These are phyloP conservation scores for Oncorhynchus gorbuscha DNA, from an alignment of 2,113 vertebrate genomes.

Conservation along the genomic window DNA sequence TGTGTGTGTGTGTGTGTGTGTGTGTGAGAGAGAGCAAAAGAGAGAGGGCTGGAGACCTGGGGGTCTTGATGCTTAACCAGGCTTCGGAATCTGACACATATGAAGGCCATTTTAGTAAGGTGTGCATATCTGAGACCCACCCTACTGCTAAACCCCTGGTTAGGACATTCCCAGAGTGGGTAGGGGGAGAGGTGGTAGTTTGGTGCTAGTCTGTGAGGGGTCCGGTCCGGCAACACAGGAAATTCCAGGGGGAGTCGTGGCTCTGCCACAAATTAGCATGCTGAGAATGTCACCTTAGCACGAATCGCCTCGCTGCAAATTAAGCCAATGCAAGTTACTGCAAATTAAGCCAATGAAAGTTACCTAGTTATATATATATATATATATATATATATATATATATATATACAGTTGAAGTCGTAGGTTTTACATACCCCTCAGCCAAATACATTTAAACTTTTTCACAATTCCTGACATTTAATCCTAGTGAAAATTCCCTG, in stretches of 20 bases:
- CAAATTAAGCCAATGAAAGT: not conserved
- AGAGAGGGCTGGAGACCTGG: not conserved
- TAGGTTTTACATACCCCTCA: too few species aligned
- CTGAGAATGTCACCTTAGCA: slow-evolving; percentile 59
- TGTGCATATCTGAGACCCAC: not conserved
- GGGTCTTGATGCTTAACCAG: slow-evolving; percentile 14
- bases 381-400: too few species aligned
- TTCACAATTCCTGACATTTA: too few species aligned
- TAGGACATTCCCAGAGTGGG: slow-evolving; percentile 48
- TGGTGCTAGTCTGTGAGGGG: slow-evolving; percentile 67
- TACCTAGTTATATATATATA: too few species aligned
- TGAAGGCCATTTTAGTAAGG: not conserved
- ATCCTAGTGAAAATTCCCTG: too few species aligned
- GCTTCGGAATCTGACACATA: not conserved
- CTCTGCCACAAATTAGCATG: slow-evolving; percentile 50
- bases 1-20: slow-evolving; percentile 5
- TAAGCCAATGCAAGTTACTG: not conserved
- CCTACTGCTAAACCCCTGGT: slow-evolving; percentile 16
- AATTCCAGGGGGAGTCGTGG: not conserved
- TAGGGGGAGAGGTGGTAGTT: slow-evolving; percentile 12
- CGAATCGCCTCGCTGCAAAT: slow-evolving; percentile 33
- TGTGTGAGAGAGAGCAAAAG: not conserved
- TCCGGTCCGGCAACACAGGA: slow-evolving; percentile 9
- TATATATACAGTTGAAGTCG: too few species aligned
- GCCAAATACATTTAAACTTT: too few species aligned